Percentiles rank a stretch among this genome's conserved stretches.
These are phyloP conservation scores for Portunus trituberculatus DNA, from an alignment of 1,140 invertebrate genomes.

Conservation along the genomic window DNA sequence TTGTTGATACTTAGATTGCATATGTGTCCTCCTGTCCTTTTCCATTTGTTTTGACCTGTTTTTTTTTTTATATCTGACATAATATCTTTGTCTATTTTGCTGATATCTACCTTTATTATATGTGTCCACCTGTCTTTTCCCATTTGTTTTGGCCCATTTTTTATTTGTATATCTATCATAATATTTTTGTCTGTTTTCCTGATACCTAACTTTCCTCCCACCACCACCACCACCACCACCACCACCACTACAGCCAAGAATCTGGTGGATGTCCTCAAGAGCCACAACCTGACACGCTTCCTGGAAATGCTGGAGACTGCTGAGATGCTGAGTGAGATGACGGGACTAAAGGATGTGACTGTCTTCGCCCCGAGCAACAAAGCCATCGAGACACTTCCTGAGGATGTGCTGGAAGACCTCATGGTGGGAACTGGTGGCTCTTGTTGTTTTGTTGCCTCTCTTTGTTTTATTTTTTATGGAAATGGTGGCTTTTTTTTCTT, in stretches of 20 bases:
- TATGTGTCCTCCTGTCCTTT: no score
- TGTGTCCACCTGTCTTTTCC: background rate
- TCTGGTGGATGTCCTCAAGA: conserved; percentile 79
- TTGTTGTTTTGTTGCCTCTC: no score
- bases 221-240: background rate
- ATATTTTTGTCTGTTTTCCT: no score
- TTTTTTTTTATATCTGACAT: no score
- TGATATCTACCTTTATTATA: background rate
- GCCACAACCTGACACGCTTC: conserved; percentile 80
- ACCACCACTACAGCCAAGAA: conserved; percentile 79
- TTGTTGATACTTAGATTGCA: no score
- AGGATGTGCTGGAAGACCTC: conserved; percentile 63
- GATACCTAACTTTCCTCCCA: background rate
- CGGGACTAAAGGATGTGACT: conserved; percentile 81
- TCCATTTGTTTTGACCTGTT: no score
- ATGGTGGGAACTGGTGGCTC: conserved; percentile 45
- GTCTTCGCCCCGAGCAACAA: conserved; percentile 83
- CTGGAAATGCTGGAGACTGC: conserved; percentile 80
- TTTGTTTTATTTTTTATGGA: no score
- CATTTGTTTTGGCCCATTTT: background rate
- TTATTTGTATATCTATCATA: no score
- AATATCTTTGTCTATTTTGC: conserved; percentile 18
- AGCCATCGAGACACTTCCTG: conserved; percentile 80
- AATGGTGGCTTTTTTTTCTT: no score
- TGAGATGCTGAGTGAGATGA: conserved; percentile 80